Percentiles rank a stretch among this genome's conserved stretches.
Evolutionary conservation across 2,888 invertebrate species (phyloP).

Genomic region (Dryococelus australis): DNA sequence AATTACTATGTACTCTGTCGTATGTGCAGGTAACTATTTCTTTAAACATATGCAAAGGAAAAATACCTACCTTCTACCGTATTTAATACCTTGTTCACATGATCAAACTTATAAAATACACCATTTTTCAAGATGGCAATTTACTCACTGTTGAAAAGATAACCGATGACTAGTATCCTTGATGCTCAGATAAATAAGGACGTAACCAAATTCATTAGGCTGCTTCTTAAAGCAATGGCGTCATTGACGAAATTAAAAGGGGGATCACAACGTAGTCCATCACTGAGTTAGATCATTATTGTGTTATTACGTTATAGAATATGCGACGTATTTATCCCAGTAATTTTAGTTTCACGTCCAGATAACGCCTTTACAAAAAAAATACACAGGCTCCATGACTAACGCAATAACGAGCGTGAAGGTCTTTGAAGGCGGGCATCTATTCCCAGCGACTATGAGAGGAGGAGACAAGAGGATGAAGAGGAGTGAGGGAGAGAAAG

Average conservation of each 20-base stretch:
- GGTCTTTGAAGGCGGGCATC: not conserved
- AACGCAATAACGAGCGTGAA: constrained; percentile 3
- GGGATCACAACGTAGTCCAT: not conserved
- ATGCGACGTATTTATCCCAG: not conserved
- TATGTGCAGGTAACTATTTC: too few species aligned
- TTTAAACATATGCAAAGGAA: too few species aligned
- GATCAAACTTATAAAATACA: too few species aligned
- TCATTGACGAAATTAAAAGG: not conserved
- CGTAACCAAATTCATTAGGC: too few species aligned
- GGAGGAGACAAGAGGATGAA: not conserved
- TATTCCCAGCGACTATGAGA: not conserved
- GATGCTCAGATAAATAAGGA: too few species aligned
- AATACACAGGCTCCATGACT: not conserved
- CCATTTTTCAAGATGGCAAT: too few species aligned
- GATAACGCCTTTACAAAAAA: not conserved
- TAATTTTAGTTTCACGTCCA: not conserved
- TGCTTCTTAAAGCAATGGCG: too few species aligned
- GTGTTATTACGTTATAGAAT: not conserved
- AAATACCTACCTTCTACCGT: too few species aligned
- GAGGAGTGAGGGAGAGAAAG: not conserved
- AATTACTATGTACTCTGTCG: too few species aligned
- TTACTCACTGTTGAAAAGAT: too few species aligned
- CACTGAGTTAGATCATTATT: not conserved
- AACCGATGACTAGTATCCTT: too few species aligned
- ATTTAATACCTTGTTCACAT: too few species aligned